Evolutionary conservation across 2,113 vertebrate genomes (phyloP).

Genomic region (Manacus vitellinus): DNA sequence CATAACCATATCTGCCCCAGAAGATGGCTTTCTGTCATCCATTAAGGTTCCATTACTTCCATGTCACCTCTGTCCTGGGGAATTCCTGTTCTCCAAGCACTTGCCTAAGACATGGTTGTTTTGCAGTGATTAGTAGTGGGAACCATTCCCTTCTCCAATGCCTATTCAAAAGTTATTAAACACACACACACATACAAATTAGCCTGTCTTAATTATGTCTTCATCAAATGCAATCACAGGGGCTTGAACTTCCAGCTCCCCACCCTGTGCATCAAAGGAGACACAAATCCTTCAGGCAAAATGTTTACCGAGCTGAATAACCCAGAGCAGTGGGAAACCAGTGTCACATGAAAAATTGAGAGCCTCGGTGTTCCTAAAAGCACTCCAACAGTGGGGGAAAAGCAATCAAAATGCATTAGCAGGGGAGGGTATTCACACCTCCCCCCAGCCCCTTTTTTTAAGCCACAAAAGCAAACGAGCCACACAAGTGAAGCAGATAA

Average conservation of each 20-base stretch:
- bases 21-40: not conserved
- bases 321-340: not conserved
- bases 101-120: not conserved
- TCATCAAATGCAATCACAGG: not conserved
- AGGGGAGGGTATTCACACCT: not conserved
- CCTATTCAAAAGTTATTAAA: not conserved
- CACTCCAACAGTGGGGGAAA: not conserved
- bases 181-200: not conserved
- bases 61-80: rapidly evolving
- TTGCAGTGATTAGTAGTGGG: not conserved
- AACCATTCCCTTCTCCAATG: not conserved
- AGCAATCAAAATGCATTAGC: constrained; percentile 21
- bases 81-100: not conserved
- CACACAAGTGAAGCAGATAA: constrained; percentile 26
- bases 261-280: not conserved
- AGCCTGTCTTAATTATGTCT: constrained; percentile 12
- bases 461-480: not conserved
- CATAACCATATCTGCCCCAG: not conserved
- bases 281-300: not conserved
- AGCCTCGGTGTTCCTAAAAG: not conserved
- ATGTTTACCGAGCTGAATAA: constrained; percentile 10
- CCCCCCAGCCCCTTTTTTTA: not conserved
- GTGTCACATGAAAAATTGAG: constrained; percentile 42
- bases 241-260: not conserved
- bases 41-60: not conserved